A percentile compares a stretch with the other conserved stretches of the same genome.
phyloP scores from a whole-genome alignment of 2,797 vertebrate genomes.

The Pachyuromys duprasi region DNA sequence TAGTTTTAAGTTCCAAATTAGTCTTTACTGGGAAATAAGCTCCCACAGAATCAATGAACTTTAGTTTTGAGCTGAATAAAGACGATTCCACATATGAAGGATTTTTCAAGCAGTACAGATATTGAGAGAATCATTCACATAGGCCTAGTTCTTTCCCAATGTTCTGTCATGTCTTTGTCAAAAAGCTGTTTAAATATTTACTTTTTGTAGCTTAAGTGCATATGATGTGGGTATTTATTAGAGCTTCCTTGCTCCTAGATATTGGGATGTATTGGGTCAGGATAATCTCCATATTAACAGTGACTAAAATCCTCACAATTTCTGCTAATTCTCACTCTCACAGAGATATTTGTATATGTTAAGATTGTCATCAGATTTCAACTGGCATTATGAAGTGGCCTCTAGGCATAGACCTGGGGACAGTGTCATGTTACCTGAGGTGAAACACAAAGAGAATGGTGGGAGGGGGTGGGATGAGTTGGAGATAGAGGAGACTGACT shows the following conservation, averaged over 20 bases:
- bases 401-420: not conserved
- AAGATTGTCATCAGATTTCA: not conserved
- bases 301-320: slow-evolving; percentile 4
- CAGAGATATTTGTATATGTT: not conserved
- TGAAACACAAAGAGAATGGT: not conserved
- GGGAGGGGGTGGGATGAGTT: not conserved
- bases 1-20: slow-evolving; percentile 7
- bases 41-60: not conserved
- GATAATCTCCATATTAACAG: not conserved
- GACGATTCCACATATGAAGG: not conserved
- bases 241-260: not conserved
- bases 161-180: not conserved
- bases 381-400: not conserved
- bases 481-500: not conserved
- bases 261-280: not conserved
- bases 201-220: not conserved
- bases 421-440: not conserved
- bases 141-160: not conserved
- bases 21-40: not conserved
- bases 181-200: slow-evolving; percentile 38
- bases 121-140: not conserved
- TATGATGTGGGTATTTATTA: not conserved
- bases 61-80: not conserved
- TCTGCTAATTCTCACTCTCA: not conserved
- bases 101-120: slow-evolving; percentile 40